Evolutionary conservation across 1,140 invertebrate genomes (phyloP).

Genomic region (Pygmarrhopalites habei): DNA sequence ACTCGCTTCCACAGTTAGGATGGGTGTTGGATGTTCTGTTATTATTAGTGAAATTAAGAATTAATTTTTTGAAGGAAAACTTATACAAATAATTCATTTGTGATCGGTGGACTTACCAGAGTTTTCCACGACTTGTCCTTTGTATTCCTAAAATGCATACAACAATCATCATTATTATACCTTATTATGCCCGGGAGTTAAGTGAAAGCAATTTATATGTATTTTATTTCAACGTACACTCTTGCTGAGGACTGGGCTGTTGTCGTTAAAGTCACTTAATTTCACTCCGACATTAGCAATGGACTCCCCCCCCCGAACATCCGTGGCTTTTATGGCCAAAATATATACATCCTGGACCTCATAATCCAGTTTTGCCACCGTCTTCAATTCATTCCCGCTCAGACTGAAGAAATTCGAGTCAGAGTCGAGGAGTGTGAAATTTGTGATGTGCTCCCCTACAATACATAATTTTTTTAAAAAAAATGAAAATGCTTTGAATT

Average conservation of each 20-base stretch:
- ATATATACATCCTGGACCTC: slow-evolving; percentile 64
- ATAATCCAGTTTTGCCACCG: slow-evolving; percentile 22
- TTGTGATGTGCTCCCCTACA: slow-evolving; percentile 41
- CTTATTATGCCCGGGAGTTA: too few relatives aligned
- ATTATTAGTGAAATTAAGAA: too few relatives aligned
- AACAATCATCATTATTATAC: too few relatives aligned
- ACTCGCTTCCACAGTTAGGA: slow-evolving; percentile 60
- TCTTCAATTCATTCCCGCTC: slow-evolving; percentile 26
- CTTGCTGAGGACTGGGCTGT: slow-evolving; percentile 63
- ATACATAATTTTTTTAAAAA: slow-evolving; percentile 17
- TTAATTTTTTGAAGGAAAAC: too few relatives aligned
- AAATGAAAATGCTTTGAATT: background rate
- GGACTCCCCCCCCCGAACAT: slow-evolving; percentile 62
- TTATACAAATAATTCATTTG: too few relatives aligned
- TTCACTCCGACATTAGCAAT: slow-evolving; percentile 62
- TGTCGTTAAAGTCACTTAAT: slow-evolving; percentile 60
- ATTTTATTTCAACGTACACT: slow-evolving; percentile 44
- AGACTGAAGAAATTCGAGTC: slow-evolving; percentile 26
- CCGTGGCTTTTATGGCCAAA: slow-evolving; percentile 64
- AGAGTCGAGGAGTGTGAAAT: slow-evolving; percentile 41
- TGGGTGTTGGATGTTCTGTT: slow-evolving; percentile 56
- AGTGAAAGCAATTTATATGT: too few relatives aligned
- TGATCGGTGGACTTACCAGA: too few relatives aligned
- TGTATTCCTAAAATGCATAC: slow-evolving; percentile 59
- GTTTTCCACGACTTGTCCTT: slow-evolving; percentile 62